Conservation (phyloP, 1,140 invertebrate genomes). For the Papilio helenus region DNA sequence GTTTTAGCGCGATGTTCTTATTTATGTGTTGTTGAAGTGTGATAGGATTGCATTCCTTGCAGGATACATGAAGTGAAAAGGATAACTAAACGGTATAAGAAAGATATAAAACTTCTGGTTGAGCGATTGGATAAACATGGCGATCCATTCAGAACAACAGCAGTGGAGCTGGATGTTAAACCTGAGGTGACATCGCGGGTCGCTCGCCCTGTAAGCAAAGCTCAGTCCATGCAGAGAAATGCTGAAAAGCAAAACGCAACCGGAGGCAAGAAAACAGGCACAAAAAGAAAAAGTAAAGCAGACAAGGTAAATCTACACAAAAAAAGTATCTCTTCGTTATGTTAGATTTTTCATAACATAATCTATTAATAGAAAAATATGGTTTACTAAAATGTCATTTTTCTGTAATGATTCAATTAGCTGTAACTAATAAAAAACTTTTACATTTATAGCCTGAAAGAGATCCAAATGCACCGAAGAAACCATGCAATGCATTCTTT, state of each 20-base stretch:
- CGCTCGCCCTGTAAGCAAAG: constrained; percentile 57
- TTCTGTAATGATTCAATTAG: not conserved
- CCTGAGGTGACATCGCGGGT: constrained; percentile 59
- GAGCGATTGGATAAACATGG: constrained; percentile 81
- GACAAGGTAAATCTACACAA: constrained; percentile 67
- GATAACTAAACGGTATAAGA: constrained; percentile 82
- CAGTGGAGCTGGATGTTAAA: constrained; percentile 74
- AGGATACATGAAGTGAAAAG: constrained; percentile 85
- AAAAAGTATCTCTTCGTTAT: not conserved
- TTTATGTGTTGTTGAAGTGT: constrained; percentile 41
- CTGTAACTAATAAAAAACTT: not conserved
- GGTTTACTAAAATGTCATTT: too few relatives aligned
- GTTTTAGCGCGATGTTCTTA: constrained; percentile 47
- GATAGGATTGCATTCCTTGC: constrained; percentile 55
- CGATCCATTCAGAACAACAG: constrained; percentile 75
- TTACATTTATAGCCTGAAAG: constrained; percentile 76
- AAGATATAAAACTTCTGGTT: constrained; percentile 83
- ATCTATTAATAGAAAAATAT: too few relatives aligned
- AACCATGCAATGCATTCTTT: constrained; percentile 91
- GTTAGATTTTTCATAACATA: not conserved
- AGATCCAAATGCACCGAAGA: constrained; percentile 91
- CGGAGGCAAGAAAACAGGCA: constrained; percentile 70
- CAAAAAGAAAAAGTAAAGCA: constrained; percentile 81
- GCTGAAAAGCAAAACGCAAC: constrained; percentile 67
- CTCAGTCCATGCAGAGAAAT: constrained; percentile 69